Conservation (phyloP, 1,140 invertebrate species). For the Diploscapter pachys region DNA sequence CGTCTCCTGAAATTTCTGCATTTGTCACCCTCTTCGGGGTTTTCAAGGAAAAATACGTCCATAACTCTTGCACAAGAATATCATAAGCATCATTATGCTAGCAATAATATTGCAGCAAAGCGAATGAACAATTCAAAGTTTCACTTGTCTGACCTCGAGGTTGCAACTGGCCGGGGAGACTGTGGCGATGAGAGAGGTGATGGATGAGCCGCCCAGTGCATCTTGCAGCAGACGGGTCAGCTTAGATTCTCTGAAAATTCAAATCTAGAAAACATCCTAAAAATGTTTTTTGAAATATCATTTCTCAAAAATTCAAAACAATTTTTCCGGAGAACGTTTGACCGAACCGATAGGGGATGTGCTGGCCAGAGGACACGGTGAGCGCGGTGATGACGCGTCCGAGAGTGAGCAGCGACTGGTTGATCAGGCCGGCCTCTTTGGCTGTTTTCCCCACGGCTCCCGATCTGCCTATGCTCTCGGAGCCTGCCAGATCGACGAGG, state of each 20-base stretch:
- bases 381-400: conserved; percentile 92
- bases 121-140: background rate
- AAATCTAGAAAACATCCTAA: background rate
- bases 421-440: conserved; percentile 89
- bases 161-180: conserved; percentile 82
- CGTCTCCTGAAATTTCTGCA: conserved; percentile 71
- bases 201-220: conserved; percentile 85
- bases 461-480: conserved; percentile 89
- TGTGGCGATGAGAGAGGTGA: conserved; percentile 92
- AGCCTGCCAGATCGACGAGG: conserved; percentile 82
- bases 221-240: conserved; percentile 88
- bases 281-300: no score
- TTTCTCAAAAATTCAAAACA: no score
- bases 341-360: conserved; percentile 81
- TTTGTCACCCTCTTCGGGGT: background rate
- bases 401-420: conserved; percentile 86
- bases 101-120: background rate
- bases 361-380: conserved; percentile 78
- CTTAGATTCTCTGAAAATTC: conserved; percentile 77
- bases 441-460: conserved; percentile 84
- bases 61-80: background rate
- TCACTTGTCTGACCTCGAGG: conserved; percentile 62
- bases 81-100: background rate
- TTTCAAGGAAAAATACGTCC: background rate
- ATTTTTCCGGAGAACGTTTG: no score